Conservation (phyloP, 2,113 vertebrate species). For the Ploceus nigricollis region DNA sequence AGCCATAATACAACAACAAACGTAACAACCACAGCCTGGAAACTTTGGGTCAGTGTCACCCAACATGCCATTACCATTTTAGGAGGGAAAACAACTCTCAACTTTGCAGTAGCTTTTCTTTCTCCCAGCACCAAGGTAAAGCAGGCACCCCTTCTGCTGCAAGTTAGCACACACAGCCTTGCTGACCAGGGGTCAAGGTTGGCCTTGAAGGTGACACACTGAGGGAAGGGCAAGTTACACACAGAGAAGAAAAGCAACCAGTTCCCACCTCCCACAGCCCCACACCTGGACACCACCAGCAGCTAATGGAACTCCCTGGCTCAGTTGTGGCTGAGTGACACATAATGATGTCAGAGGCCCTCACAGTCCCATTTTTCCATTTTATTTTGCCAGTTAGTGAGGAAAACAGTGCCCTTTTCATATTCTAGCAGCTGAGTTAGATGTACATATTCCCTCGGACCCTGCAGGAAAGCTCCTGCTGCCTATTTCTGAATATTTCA, state of each 20-base stretch:
- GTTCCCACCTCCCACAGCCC: not conserved
- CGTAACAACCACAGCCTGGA: not conserved
- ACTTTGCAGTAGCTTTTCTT: not conserved
- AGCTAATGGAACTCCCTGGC: not conserved
- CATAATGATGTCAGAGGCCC: not conserved
- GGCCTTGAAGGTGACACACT: accelerated
- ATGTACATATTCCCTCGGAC: not conserved
- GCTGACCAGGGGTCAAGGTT: not conserved
- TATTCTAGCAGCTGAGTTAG: not conserved
- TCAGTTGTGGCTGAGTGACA: not conserved
- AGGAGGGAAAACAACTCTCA: not conserved
- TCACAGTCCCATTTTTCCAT: not conserved
- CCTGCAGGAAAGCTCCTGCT: not conserved
- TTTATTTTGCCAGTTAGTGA: not conserved
- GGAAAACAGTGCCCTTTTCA: not conserved
- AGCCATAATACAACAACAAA: not conserved
- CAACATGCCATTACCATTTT: not conserved
- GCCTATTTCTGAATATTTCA: constrained; percentile 36
- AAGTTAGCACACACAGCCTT: accelerated
- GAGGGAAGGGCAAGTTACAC: not conserved
- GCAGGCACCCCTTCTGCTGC: not conserved
- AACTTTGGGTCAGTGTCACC: not conserved
- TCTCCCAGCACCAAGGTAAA: not conserved
- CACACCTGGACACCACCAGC: not conserved
- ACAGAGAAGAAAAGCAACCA: not conserved